Conservation (phyloP, 2,113 vertebrate genomes). For the Plectropomus leopardus region DNA sequence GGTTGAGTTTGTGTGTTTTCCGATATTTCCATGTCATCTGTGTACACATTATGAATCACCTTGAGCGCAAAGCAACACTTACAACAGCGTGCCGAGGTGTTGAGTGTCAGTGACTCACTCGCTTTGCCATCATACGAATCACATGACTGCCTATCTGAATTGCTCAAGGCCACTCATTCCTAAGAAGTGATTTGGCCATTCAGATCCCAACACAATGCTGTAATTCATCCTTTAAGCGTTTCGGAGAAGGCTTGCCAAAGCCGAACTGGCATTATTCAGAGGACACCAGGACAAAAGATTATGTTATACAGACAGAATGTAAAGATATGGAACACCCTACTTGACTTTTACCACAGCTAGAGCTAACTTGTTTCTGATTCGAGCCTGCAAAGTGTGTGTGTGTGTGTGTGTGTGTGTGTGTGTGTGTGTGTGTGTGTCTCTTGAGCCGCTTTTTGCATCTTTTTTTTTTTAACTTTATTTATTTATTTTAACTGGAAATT, state of each 20-base stretch:
- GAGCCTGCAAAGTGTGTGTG: slow-evolving; percentile 13
- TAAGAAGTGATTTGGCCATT: slow-evolving; percentile 74
- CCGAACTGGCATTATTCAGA: slow-evolving; percentile 60
- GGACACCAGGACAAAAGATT: slow-evolving; percentile 62
- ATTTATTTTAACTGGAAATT: neutral
- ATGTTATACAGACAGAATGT: slow-evolving; percentile 62
- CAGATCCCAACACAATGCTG: slow-evolving; percentile 73
- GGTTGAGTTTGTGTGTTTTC: slow-evolving; percentile 24
- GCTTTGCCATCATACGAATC: slow-evolving; percentile 64
- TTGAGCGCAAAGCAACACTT: slow-evolving; percentile 52
- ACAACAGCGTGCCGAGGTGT: slow-evolving; percentile 63
- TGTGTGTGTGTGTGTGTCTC: neutral
- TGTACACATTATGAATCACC: slow-evolving; percentile 55
- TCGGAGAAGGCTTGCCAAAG: slow-evolving; percentile 53
- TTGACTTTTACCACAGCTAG: slow-evolving; percentile 33
- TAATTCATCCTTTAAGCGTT: slow-evolving; percentile 71
- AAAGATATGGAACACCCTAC: slow-evolving; percentile 57
- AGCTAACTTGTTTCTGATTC: slow-evolving; percentile 46
- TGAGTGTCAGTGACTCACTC: slow-evolving; percentile 76
- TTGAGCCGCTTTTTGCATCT: neutral
- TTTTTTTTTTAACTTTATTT: slow-evolving; percentile 4
- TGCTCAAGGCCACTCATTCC: slow-evolving; percentile 82
- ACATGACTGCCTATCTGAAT: slow-evolving; percentile 68
- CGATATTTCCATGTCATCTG: slow-evolving; percentile 47
- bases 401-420: slow-evolving; percentile 16